A percentile compares a stretch with the other conserved stretches of the same genome.
These are phyloP conservation scores for Cephus pygmeus DNA, from an alignment of 2,888 invertebrate species.

Conservation along the genomic window DNA sequence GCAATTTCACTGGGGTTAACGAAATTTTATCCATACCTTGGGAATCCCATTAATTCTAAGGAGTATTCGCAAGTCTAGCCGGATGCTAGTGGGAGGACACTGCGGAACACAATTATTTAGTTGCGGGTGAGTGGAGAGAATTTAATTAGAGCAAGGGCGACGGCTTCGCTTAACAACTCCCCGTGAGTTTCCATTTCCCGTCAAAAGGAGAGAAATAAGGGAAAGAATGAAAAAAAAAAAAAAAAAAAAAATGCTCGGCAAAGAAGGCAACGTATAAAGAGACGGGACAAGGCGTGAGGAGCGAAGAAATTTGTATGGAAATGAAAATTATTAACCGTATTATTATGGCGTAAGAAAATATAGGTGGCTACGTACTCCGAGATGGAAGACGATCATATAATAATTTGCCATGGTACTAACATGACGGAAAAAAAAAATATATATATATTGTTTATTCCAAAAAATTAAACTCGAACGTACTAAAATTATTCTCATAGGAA, in stretches of 20 bases:
- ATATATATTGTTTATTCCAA: background rate
- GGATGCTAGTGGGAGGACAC: background rate
- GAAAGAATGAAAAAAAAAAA: background rate
- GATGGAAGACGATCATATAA: constrained; percentile 1
- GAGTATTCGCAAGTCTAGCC: constrained; percentile 3
- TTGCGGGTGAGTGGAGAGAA: constrained; percentile 8
- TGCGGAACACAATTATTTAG: constrained; percentile 2
- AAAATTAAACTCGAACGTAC: background rate
- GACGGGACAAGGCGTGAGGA: background rate
- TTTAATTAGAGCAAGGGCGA: constrained; percentile 14
- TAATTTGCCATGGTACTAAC: background rate
- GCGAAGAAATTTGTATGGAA: background rate
- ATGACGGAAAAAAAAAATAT: background rate
- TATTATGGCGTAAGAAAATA: background rate
- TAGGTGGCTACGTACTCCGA: background rate
- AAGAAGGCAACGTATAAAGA: background rate
- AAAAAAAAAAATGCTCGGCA: background rate
- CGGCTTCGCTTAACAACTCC: constrained; percentile 10
- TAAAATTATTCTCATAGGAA: background rate
- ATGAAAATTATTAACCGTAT: background rate
- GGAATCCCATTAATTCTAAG: constrained; percentile 4
- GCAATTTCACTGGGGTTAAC: background rate
- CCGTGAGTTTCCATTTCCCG: background rate
- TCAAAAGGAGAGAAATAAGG: background rate
- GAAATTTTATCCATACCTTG: background rate